A percentile compares a stretch with the other conserved stretches of the same genome.
Evolutionary conservation across 2,888 invertebrate species (phyloP).

Genomic region (Apoda limacodes): DNA sequence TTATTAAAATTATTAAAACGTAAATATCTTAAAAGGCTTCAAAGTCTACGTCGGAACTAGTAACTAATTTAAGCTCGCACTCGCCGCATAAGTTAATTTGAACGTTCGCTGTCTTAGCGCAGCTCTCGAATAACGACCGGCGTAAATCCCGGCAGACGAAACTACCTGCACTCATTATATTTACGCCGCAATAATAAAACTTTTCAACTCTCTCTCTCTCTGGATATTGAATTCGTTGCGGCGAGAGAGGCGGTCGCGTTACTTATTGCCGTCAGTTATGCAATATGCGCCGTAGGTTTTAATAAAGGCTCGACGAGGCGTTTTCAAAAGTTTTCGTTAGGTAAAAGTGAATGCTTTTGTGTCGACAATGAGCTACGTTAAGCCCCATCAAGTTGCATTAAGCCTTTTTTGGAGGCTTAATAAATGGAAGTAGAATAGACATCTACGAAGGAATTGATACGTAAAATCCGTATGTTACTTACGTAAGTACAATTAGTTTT

Average conservation of each 20-base stretch:
- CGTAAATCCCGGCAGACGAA: conserved; percentile 59
- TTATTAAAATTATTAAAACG: too few relatives aligned
- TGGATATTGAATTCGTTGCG: conserved; percentile 65
- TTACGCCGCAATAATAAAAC: conserved; percentile 68
- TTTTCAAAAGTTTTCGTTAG: conserved; percentile 64
- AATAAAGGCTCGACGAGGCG: conserved; percentile 60
- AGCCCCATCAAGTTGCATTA: conserved; percentile 37
- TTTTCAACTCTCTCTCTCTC: conserved; percentile 57
- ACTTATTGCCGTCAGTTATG: conserved; percentile 65
- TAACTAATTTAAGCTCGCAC: conserved; percentile 40
- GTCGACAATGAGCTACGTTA: conserved; percentile 48
- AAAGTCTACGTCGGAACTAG: conserved; percentile 34
- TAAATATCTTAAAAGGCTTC: conserved; percentile 22
- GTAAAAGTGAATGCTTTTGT: conserved; percentile 53
- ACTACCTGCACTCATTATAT: conserved; percentile 68
- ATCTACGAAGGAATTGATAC: too few relatives aligned
- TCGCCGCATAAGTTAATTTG: conserved; percentile 43
- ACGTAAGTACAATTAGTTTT: too few relatives aligned
- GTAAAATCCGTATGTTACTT: too few relatives aligned
- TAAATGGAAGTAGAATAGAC: conserved; percentile 31
- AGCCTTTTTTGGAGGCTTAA: conserved; percentile 38
- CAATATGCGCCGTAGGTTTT: conserved; percentile 59
- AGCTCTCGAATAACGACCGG: conserved; percentile 37
- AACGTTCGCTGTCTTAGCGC: conserved; percentile 36
- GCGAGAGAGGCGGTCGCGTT: conserved; percentile 53